A percentile compares a stretch with the other conserved stretches of the same genome.
Evolutionary conservation across 2,888 invertebrate genomes (phyloP).

Genomic region (Chloromyia formosa): DNA sequence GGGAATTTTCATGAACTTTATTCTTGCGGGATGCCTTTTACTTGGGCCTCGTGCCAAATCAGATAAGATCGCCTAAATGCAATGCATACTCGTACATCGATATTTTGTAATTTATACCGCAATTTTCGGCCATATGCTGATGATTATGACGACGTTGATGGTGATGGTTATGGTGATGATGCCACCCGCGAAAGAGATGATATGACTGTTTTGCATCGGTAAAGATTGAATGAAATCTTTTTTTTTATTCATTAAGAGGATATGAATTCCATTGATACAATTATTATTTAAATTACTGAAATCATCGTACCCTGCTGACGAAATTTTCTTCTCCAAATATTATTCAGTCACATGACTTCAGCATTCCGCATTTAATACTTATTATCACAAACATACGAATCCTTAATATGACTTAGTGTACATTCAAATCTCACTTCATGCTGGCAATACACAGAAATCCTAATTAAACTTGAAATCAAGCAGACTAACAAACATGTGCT

Average conservation of each 20-base stretch:
- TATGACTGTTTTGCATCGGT: neutral
- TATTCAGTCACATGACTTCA: too few species aligned
- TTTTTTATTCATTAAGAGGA: too few species aligned
- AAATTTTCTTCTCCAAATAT: too few species aligned
- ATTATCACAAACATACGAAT: too few species aligned
- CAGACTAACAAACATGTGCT: conserved; percentile 9
- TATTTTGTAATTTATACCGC: conserved; percentile 28
- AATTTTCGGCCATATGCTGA: conserved; percentile 39
- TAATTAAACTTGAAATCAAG: conserved; percentile 32
- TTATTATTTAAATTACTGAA: too few species aligned
- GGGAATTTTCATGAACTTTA: conserved; percentile 10
- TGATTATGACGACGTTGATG: conserved; percentile 37
- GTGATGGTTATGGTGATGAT: conserved; percentile 22
- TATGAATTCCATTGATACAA: too few species aligned
- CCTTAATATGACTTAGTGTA: too few species aligned
- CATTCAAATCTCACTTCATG: neutral
- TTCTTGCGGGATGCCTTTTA: neutral
- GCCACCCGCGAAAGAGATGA: neutral
- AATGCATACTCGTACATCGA: conserved; percentile 17
- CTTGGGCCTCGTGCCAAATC: conserved; percentile 38
- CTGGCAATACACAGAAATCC: neutral
- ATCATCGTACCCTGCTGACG: too few species aligned
- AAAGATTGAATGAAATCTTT: too few species aligned
- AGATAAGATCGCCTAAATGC: conserved; percentile 30
- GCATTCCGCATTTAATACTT: neutral